Evolutionary conservation across 2,888 invertebrate species (phyloP).

Genomic region (Epinotia ramella): DNA sequence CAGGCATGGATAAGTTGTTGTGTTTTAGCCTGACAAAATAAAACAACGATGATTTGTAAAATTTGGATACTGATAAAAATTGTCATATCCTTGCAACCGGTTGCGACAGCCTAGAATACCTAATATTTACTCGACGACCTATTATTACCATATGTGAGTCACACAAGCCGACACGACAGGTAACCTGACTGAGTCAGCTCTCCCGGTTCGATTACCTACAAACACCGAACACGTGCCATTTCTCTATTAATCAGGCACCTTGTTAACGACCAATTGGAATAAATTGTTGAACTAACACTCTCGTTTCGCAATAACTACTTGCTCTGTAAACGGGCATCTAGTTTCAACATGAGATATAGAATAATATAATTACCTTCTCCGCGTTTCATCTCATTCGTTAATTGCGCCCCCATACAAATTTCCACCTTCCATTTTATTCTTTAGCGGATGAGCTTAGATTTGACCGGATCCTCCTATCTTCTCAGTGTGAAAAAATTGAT

Average conservation of each 20-base stretch:
- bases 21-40: no score
- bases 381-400: neutral
- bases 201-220: constrained; percentile 21
- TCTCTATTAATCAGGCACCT: neutral
- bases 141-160: constrained; percentile 37
- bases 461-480: neutral
- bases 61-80: no score
- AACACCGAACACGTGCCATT: constrained; percentile 11
- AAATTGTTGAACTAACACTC: neutral
- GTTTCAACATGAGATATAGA: neutral
- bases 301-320: constrained; percentile 2
- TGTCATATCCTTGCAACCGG: neutral
- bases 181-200: constrained; percentile 9
- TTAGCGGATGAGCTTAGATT: neutral
- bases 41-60: no score
- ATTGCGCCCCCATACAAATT: neutral
- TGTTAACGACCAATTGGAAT: neutral
- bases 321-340: neutral
- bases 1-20: no score
- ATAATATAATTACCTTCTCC: neutral
- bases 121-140: constrained; percentile 8
- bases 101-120: constrained; percentile 11
- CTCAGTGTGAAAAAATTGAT: neutral
- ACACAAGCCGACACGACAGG: neutral
- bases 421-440: neutral